These are phyloP conservation scores for Orius laevigatus DNA, from an alignment of 1,140 invertebrate genomes.

Conservation along the genomic window DNA sequence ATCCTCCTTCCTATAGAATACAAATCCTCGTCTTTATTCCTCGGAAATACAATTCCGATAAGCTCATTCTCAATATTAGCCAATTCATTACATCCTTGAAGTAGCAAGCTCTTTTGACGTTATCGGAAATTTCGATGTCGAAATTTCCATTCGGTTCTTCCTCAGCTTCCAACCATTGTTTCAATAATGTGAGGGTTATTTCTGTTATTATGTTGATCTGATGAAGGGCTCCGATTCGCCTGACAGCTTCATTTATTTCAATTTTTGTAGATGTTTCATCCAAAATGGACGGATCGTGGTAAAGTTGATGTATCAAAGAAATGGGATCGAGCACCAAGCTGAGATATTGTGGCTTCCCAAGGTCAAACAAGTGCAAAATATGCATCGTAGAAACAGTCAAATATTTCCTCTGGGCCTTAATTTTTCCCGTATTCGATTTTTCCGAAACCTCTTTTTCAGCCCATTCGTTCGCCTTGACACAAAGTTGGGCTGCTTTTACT, in stretches of 20 bases:
- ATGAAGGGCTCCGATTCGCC: slow-evolving; percentile 24
- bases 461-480: too few relatives aligned
- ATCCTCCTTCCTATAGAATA: slow-evolving; percentile 23
- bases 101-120: too few relatives aligned
- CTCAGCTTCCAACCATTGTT: slow-evolving; percentile 27
- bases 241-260: too few relatives aligned
- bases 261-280: slow-evolving; percentile 11
- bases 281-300: slow-evolving; percentile 28
- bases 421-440: too few relatives aligned
- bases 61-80: slow-evolving; percentile 13
- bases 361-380: slow-evolving; percentile 26
- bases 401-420: slow-evolving; percentile 26
- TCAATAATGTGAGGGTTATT: slow-evolving; percentile 25
- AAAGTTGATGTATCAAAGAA: slow-evolving; percentile 26
- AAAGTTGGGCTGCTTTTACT: slow-evolving; percentile 16
- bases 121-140: slow-evolving; percentile 13
- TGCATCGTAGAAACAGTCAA: slow-evolving; percentile 26
- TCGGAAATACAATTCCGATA: slow-evolving; percentile 21
- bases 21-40: slow-evolving; percentile 21
- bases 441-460: too few relatives aligned
- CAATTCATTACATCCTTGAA: slow-evolving; percentile 22
- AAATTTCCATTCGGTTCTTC: slow-evolving; percentile 6
- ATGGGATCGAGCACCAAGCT: slow-evolving; percentile 23
- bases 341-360: slow-evolving; percentile 26
- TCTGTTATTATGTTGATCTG: slow-evolving; percentile 24